A percentile compares a stretch with the other conserved stretches of the same genome.
phyloP scores from a whole-genome alignment of 1,140 invertebrate genomes.

The Archivesica marissinica region DNA sequence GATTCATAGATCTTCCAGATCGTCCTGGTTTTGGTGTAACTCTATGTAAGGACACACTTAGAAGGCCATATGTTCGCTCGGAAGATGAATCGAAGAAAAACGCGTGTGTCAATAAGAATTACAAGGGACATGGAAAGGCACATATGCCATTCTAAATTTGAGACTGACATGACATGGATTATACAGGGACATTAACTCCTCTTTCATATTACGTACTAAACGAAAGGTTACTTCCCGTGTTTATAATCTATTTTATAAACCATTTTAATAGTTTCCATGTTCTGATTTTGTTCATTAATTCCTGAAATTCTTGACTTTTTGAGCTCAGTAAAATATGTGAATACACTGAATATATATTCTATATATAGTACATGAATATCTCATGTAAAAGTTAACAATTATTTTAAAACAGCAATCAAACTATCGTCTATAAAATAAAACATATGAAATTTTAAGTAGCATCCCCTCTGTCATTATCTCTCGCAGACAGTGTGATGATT shows the following conservation, averaged over 20 bases:
- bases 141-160: constrained; percentile 75
- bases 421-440: constrained; percentile 10
- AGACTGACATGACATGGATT: background rate
- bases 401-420: constrained; percentile 25
- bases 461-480: constrained; percentile 11
- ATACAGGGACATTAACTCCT: background rate
- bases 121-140: constrained; percentile 65
- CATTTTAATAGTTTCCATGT: too few species aligned
- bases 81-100: constrained; percentile 74
- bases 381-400: constrained; percentile 18
- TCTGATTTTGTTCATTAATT: too few species aligned
- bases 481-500: constrained; percentile 16
- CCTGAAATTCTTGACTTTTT: too few species aligned
- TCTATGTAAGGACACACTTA: constrained; percentile 71
- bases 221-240: background rate
- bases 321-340: background rate
- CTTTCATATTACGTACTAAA: background rate
- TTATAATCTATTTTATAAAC: too few species aligned
- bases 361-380: too few species aligned
- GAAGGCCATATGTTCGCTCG: constrained; percentile 72
- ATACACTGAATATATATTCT: too few species aligned
- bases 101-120: constrained; percentile 72
- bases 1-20: constrained; percentile 80
- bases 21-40: constrained; percentile 80
- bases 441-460: constrained; percentile 37